Base-by-base conservation (phyloP, 2,113 vertebrate species). In the Petrocephalus microphthalmus region DNA sequence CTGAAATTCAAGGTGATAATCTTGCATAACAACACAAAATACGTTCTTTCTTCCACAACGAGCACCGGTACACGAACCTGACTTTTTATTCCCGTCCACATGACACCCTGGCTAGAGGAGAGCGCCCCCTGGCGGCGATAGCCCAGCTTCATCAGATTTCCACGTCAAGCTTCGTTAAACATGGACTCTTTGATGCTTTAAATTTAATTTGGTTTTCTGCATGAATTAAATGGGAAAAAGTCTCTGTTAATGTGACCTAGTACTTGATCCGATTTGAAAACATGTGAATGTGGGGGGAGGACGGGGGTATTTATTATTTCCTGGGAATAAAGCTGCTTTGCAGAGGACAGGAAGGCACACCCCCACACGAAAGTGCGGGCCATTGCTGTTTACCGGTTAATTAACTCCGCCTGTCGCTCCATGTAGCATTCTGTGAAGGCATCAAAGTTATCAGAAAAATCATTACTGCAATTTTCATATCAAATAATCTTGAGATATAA, bases 181-280 rank as follows among this genome's bases (percentile, higher is more conserved):
- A 78, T 5, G 17, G 71, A 78, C 33, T 78, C 29, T 42, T 19
- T 42, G 33, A 83, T n/a, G 81, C 81, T 47, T 45, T 83, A 45
- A 92, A 90, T 91, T 92, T 90, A 90, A 92, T 91, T 90, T 89
- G 86, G 33, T 8, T 91, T 89, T 87, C 49, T 86, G 88, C 29
- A 11, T 84, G 47, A 91, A 88, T 64, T 60, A 45, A 87, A 90
- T 45, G 90, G 87, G 91, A 90, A 89, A 87, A 85, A 33, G 89
- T 84, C 90, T 93, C 90, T 93, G 90, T 92, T 89, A 91, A 91
- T 90, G 91, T 91, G 91, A 91, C 92, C 93, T 90, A 87, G 92
- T 94, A 93, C 94, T 89, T 94, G 93, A 95, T 94, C 92, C 90
- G 91, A 94, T 92, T 92, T 93, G 92, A 91, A 91, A 93, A 87